A percentile compares a stretch with the other conserved stretches of the same genome.
These are phyloP conservation scores for Ypsolopha scabrella DNA, from an alignment of 2,888 invertebrate genomes.

Conservation along the genomic window DNA sequence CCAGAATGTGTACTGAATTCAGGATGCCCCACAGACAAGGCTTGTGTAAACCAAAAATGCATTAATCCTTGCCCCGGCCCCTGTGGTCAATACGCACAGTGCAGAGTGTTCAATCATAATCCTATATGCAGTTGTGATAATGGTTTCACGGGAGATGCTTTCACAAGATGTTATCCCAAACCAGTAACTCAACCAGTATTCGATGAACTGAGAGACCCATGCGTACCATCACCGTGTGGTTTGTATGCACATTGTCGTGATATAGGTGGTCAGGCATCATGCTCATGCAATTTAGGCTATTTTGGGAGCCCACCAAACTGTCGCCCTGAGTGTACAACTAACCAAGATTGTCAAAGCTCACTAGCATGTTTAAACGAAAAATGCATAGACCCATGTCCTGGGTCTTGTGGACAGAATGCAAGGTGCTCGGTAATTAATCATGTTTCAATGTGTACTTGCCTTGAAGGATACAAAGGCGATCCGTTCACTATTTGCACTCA, in stretches of 20 bases:
- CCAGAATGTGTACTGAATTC: constrained; percentile 77
- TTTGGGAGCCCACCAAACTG: constrained; percentile 77
- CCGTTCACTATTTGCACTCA: constrained; percentile 64
- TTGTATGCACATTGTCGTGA: constrained; percentile 72
- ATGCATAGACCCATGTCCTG: constrained; percentile 76
- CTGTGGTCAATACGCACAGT: constrained; percentile 78
- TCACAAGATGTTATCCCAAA: constrained; percentile 73
- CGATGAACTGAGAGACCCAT: constrained; percentile 67
- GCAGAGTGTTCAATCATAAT: constrained; percentile 78
- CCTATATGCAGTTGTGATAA: constrained; percentile 76
- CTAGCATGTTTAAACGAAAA: constrained; percentile 75
- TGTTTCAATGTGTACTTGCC: constrained; percentile 73
- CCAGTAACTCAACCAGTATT: constrained; percentile 46
- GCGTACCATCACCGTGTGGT: constrained; percentile 77
- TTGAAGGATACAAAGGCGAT: constrained; percentile 71
- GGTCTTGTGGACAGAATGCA: constrained; percentile 74
- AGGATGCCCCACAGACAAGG: constrained; percentile 72
- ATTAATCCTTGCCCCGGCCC: constrained; percentile 78
- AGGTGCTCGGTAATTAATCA: constrained; percentile 72
- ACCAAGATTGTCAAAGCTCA: constrained; percentile 75
- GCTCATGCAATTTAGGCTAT: constrained; percentile 71
- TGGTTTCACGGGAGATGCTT: constrained; percentile 74
- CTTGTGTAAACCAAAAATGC: constrained; percentile 79
- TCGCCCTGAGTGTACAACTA: constrained; percentile 75
- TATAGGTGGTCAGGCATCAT: constrained; percentile 68